These are phyloP conservation scores for Leucophenga varia DNA, from an alignment of 1,140 invertebrate species.

Conservation along the genomic window DNA sequence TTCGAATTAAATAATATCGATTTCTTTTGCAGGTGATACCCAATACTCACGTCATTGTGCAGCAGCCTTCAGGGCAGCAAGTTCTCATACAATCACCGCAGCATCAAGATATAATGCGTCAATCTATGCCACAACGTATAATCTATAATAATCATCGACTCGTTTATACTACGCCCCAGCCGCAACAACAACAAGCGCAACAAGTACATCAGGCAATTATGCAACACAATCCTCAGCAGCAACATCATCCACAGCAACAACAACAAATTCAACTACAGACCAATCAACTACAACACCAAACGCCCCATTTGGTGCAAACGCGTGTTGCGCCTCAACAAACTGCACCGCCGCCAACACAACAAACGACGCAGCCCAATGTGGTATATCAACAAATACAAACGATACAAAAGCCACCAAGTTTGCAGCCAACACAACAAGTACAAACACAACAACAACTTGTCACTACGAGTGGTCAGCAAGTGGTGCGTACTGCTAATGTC, in stretches of 20 bases:
- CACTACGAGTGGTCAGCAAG: slow-evolving; percentile 20
- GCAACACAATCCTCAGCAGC: slow-evolving; percentile 42
- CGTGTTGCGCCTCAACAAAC: slow-evolving; percentile 23
- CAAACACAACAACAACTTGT: slow-evolving; percentile 31
- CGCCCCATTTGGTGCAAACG: slow-evolving; percentile 35
- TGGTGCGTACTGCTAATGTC: slow-evolving; percentile 24
- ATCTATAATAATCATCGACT: slow-evolving; percentile 43
- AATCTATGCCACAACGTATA: slow-evolving; percentile 35
- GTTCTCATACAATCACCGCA: slow-evolving; percentile 43
- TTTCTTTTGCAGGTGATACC: slow-evolving; percentile 37
- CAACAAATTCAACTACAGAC: slow-evolving; percentile 39
- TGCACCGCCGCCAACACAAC: slow-evolving; percentile 1
- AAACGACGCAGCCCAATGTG: slow-evolving; percentile 33
- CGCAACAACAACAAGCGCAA: slow-evolving; percentile 45
- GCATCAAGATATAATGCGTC: slow-evolving; percentile 50
- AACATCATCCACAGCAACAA: slow-evolving; percentile 32
- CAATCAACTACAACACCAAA: slow-evolving; percentile 23
- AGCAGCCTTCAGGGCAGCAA: slow-evolving; percentile 40
- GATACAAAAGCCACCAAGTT: slow-evolving; percentile 22
- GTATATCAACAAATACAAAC: slow-evolving; percentile 38
- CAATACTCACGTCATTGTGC: slow-evolving; percentile 48
- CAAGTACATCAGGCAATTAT: slow-evolving; percentile 26
- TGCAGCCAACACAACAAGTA: slow-evolving; percentile 20
- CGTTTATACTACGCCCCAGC: slow-evolving; percentile 30
- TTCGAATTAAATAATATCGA: too few relatives aligned